Base-by-base conservation (phyloP, 2,797 vertebrate genomes). In the Mallotus villosus region DNA sequence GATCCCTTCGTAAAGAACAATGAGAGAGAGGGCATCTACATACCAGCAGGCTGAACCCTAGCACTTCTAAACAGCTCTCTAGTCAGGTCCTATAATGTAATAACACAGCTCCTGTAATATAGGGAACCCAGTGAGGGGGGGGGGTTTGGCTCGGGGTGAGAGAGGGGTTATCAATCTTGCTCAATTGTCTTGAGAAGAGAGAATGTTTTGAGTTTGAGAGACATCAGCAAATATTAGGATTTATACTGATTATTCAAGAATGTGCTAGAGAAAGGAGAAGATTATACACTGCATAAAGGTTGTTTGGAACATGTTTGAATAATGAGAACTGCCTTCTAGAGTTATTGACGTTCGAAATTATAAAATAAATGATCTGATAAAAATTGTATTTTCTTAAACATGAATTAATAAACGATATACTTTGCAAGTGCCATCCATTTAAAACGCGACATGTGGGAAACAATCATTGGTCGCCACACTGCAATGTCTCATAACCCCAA, bases 191-290 rank as follows among this genome's bases (percentile, higher is more conserved):
- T 70, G 27, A 62, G 24, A 53, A 77, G 70, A 73, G 67, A 32
- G 51, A 63, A 55, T 57, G 71, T 72, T 72, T 59, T 37, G 25
- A 32, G 29, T 67, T 19, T 67, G 34, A 58, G 51, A 63, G 46
- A 70, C 57, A 73, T 53, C 41, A 64, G 41, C 29, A 73, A 74
- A 21, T 27, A 27, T 27, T 27, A 16, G 55, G 60, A 67, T 71
- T 57, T 55, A 53, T 63, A 59, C 68, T 71, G n/a, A 65, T 73
- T 70, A 61, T 58, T 16, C 32, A 53, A n/a, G 25, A 71, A 73
- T 57, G 72, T 65, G 60, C n/a, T 24, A 63, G 22, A 41, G 21
- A 4, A 17, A 16, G 61, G 21, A 41, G 32, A 73, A 27, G 25
- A 27, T 27, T 27, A 27, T 27, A 27, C 25, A 27, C 25, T 27